Conservation (phyloP, 1,140 invertebrate species). For the Goniozus legneri region DNA sequence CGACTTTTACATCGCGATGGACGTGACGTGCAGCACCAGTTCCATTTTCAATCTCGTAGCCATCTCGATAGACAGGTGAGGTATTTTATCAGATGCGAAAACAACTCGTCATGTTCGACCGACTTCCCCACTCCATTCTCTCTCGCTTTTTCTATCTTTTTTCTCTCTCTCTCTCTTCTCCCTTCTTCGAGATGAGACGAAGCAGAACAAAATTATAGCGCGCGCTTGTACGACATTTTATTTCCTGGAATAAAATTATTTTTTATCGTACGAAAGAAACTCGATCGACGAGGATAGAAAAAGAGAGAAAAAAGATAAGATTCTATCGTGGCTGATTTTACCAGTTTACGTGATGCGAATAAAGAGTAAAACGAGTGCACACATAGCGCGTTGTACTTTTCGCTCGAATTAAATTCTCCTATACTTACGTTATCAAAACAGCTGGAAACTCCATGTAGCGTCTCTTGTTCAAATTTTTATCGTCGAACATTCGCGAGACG, state of each 20-base stretch:
- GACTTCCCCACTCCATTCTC: not conserved
- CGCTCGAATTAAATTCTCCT: no score
- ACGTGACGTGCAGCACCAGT: conserved; percentile 97
- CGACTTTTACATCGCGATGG: conserved; percentile 98
- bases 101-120: conserved; percentile 10
- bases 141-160: conserved; percentile 7
- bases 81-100: conserved; percentile 17
- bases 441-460: no score
- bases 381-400: no score
- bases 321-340: conserved; percentile 40
- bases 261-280: no score
- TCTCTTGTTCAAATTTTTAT: no score
- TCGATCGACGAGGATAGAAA: conserved; percentile 4
- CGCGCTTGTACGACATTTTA: no score
- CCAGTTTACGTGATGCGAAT: conserved; percentile 38
- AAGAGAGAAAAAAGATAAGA: conserved; percentile 24
- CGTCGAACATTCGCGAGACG: no score
- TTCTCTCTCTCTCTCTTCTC: conserved; percentile 21
- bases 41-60: conserved; percentile 98
- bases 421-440: no score
- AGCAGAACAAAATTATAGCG: no score
- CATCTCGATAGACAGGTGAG: conserved; percentile 97
- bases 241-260: no score
- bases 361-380: no score
- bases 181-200: conserved; percentile 15